Evolutionary conservation across 2,113 vertebrate genomes (phyloP).

Genomic region (Odocoileus virginianus): DNA sequence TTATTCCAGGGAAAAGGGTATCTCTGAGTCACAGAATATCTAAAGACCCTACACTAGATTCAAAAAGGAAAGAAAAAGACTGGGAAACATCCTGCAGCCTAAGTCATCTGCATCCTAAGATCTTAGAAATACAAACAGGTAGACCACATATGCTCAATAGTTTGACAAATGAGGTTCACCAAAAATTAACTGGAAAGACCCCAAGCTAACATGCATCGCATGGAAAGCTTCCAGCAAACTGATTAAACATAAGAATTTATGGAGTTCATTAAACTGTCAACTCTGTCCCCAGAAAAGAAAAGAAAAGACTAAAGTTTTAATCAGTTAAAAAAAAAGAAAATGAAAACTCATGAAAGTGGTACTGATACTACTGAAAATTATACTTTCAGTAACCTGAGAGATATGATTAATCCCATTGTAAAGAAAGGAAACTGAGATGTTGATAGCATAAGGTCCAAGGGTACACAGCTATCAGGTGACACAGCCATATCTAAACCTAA

Average conservation of each 20-base stretch:
- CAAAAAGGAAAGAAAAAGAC: background rate
- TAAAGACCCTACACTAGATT: background rate
- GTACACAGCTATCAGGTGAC: background rate
- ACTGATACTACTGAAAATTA: background rate
- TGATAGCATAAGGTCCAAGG: background rate
- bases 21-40: background rate
- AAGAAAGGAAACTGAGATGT: background rate
- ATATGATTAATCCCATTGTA: background rate
- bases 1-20: background rate
- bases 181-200: background rate
- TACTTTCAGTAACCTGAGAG: background rate
- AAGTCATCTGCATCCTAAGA: background rate
- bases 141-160: background rate
- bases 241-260: background rate
- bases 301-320: background rate
- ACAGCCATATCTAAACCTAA: background rate
- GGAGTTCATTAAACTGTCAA: background rate
- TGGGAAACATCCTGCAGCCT: background rate
- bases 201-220: background rate
- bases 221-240: background rate
- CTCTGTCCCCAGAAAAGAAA: background rate
- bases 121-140: background rate
- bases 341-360: background rate
- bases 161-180: background rate
- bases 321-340: background rate